Conservation (phyloP, 2,888 invertebrate species). For the Acleris laterana region DNA sequence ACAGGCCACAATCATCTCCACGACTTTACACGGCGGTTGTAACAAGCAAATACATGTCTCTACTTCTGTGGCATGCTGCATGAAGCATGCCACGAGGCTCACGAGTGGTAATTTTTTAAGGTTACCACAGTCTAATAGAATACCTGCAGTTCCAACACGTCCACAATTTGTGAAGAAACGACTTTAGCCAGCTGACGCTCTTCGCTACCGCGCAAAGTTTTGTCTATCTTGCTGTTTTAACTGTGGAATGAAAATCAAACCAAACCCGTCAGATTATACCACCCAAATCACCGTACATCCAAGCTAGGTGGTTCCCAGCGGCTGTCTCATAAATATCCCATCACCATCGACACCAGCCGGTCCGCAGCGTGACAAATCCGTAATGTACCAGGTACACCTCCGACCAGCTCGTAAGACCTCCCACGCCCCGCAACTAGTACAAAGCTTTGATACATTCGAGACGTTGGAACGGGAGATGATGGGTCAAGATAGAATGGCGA, state of each 20-base stretch:
- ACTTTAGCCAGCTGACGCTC: too few relatives aligned
- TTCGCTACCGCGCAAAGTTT: too few relatives aligned
- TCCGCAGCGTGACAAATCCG: constrained; percentile 68
- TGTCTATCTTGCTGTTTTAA: too few relatives aligned
- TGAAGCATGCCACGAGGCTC: too few relatives aligned
- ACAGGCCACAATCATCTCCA: too few relatives aligned
- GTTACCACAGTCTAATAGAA: too few relatives aligned
- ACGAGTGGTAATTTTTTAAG: too few relatives aligned
- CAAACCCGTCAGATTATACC: not conserved
- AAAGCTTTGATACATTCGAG: not conserved
- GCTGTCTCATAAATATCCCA: constrained; percentile 46
- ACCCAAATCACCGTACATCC: constrained; percentile 31
- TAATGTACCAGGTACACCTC: constrained; percentile 59
- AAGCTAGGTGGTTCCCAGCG: constrained; percentile 35
- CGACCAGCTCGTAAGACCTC: constrained; percentile 49
- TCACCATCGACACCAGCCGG: constrained; percentile 52
- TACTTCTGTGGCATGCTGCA: too few relatives aligned
- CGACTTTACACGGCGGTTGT: too few relatives aligned
- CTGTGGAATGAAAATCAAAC: not conserved
- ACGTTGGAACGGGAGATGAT: not conserved
- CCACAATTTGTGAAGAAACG: too few relatives aligned
- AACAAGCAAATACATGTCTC: too few relatives aligned
- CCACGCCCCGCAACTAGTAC: constrained; percentile 35
- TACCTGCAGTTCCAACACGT: too few relatives aligned
- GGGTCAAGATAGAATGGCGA: constrained; percentile 47